These are phyloP conservation scores for Heliconius cydno DNA, from an alignment of 2,888 invertebrate genomes.

Conservation along the genomic window DNA sequence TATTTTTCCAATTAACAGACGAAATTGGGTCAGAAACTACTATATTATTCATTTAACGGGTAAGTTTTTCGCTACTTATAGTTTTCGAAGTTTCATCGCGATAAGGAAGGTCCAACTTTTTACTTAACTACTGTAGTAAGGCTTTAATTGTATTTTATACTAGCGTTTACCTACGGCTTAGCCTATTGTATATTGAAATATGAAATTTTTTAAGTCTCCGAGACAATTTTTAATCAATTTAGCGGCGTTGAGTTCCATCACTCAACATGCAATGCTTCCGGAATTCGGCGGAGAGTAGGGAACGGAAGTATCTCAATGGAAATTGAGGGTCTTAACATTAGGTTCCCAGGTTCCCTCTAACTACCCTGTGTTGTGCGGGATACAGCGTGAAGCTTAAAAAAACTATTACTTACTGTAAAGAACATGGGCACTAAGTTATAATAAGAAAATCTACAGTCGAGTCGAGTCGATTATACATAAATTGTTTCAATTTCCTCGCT, in stretches of 20 bases:
- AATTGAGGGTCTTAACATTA: neutral
- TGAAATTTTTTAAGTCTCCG: no score
- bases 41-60: constrained; percentile 11
- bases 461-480: no score
- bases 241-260: neutral
- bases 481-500: no score
- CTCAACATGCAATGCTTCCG: neutral
- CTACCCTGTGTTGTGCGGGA: neutral
- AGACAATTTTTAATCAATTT: no score
- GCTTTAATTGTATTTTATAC: neutral
- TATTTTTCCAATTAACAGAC: neutral
- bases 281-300: neutral
- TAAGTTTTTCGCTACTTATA: constrained; percentile 11
- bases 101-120: constrained; percentile 11
- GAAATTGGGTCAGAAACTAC: neutral
- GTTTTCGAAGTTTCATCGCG: neutral
- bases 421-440: no score
- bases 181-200: neutral
- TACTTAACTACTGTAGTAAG: neutral
- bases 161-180: neutral
- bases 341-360: neutral
- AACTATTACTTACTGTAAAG: no score
- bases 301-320: neutral
- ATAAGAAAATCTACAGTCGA: no score
- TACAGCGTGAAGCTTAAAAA: neutral